These are phyloP conservation scores for Leucoptera coffeella DNA, from an alignment of 2,888 invertebrate species.

Conservation along the genomic window DNA sequence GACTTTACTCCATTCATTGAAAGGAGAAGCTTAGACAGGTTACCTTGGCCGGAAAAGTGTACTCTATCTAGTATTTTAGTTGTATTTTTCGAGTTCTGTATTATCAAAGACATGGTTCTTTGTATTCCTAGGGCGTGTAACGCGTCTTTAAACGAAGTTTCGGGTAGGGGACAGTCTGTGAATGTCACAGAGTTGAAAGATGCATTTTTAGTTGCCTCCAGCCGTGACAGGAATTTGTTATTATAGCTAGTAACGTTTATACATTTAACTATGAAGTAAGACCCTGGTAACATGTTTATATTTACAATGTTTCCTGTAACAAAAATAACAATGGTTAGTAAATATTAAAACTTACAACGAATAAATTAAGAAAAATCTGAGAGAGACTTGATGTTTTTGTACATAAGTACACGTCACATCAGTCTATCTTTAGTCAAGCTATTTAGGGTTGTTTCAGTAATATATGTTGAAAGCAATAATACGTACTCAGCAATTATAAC, in stretches of 20 bases:
- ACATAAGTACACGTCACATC: too few relatives aligned
- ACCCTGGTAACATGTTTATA: constrained; percentile 34
- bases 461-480: too few relatives aligned
- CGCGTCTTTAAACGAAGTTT: constrained; percentile 38
- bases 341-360: too few relatives aligned
- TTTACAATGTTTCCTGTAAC: constrained; percentile 32
- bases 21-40: constrained; percentile 48
- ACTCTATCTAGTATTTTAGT: constrained; percentile 49
- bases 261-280: constrained; percentile 37
- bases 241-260: constrained; percentile 30
- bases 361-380: too few relatives aligned
- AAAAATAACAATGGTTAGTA: constrained; percentile 7
- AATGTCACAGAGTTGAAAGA: constrained; percentile 42
- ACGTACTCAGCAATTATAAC: too few relatives aligned
- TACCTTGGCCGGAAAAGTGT: constrained; percentile 53
- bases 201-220: constrained; percentile 27
- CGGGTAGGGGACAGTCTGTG: constrained; percentile 49
- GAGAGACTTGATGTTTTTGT: too few relatives aligned
- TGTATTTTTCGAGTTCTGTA: constrained; percentile 45
- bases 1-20: constrained; percentile 56
- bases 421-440: too few relatives aligned
- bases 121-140: constrained; percentile 36
- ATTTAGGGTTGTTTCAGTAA: too few relatives aligned
- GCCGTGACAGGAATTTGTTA: constrained; percentile 35
- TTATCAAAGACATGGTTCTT: constrained; percentile 47